Conservation (phyloP, 2,113 vertebrate genomes). For the Grantiella picta region DNA sequence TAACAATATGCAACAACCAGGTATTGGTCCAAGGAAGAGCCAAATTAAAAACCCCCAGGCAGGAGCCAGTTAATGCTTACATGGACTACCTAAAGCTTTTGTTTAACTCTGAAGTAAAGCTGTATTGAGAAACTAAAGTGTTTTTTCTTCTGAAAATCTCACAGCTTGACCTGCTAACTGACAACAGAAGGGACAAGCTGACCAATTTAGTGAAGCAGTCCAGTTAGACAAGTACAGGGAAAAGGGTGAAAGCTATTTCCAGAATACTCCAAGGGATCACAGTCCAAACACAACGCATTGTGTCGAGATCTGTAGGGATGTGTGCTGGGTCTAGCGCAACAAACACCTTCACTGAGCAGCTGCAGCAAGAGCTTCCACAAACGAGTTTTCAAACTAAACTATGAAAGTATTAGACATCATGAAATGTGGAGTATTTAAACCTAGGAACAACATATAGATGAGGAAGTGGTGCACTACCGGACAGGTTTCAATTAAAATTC, state of each 20-base stretch:
- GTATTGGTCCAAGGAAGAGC: neutral
- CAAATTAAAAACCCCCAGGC: neutral
- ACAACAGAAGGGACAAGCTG: neutral
- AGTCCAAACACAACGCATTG: neutral
- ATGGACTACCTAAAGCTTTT: neutral
- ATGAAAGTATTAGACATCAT: neutral
- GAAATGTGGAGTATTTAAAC: neutral
- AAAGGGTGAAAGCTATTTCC: neutral
- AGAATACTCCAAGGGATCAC: neutral
- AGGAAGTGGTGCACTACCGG: rapidly evolving
- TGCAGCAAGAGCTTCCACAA: neutral
- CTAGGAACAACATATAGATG: neutral
- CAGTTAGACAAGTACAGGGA: neutral
- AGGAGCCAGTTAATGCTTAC: neutral
- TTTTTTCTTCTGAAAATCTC: neutral
- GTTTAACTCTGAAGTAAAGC: neutral
- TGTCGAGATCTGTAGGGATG: rapidly evolving
- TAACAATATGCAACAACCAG: neutral
- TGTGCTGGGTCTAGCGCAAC: neutral
- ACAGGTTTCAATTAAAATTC: neutral
- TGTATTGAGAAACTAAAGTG: neutral
- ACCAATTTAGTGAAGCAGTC: neutral
- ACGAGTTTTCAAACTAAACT: neutral
- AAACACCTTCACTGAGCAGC: neutral
- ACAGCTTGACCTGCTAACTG: neutral